Evolutionary conservation across 1,140 invertebrate genomes (phyloP).

Genomic region (Orchestia grillus): DNA sequence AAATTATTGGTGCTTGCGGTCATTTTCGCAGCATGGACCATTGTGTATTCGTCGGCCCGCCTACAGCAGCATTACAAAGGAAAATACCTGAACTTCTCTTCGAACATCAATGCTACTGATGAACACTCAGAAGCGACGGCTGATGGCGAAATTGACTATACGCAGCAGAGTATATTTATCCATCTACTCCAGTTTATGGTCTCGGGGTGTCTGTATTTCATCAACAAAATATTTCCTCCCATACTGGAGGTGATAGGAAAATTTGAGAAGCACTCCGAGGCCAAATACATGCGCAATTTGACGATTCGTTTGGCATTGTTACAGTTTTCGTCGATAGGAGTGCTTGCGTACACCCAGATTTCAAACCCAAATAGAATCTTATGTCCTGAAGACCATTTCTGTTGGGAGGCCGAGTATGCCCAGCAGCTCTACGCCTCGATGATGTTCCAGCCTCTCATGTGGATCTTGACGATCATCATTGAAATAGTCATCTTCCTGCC

Average conservation of each 20-base stretch:
- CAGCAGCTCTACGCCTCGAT: constrained; percentile 30
- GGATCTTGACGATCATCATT: background rate
- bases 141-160: background rate
- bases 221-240: constrained; percentile 43
- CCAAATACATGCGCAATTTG: background rate
- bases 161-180: background rate
- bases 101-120: background rate
- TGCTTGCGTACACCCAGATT: background rate
- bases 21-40: background rate
- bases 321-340: background rate
- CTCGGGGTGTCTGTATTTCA: constrained; percentile 15
- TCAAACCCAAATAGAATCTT: background rate
- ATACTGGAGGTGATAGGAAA: constrained; percentile 9
- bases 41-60: background rate
- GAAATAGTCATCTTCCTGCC: background rate
- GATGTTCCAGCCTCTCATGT: constrained; percentile 37
- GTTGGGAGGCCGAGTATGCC: constrained; percentile 19
- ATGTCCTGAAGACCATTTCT: constrained; percentile 14
- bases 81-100: background rate
- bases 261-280: background rate
- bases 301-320: constrained; percentile 8
- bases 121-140: background rate
- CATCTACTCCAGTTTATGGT: constrained; percentile 18
- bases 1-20: background rate
- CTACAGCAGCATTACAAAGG: background rate